phyloP scores from a whole-genome alignment of 2,113 vertebrate species.

The Sphaerodactylus townsendi region DNA sequence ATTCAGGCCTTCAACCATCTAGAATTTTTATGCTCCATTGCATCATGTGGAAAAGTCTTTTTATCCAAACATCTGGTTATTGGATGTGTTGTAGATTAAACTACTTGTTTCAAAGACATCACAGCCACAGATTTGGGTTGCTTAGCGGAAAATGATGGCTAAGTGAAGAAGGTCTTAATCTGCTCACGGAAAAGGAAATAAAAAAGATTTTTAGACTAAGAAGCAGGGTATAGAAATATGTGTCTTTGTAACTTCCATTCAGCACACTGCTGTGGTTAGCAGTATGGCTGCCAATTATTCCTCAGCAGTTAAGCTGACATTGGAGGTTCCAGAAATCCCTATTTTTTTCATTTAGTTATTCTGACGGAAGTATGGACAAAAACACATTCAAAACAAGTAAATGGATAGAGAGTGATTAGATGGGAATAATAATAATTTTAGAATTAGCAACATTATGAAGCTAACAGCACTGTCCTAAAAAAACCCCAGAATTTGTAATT shows the following conservation, averaged over 20 bases:
- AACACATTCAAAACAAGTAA: background rate
- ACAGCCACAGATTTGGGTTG: background rate
- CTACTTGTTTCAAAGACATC: constrained; percentile 29
- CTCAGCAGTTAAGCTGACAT: background rate
- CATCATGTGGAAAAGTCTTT: background rate
- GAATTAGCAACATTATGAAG: background rate
- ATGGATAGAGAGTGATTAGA: background rate
- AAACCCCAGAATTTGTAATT: background rate
- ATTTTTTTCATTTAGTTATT: too few species aligned
- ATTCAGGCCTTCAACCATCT: background rate
- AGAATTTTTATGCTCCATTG: background rate
- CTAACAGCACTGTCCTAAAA: background rate
- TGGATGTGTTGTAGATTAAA: constrained; percentile 15
- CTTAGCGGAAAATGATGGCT: constrained; percentile 20
- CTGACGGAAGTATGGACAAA: background rate
- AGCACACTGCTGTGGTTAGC: background rate
- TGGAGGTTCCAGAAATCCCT: background rate
- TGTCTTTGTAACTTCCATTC: background rate
- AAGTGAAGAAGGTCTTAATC: background rate
- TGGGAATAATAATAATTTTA: background rate
- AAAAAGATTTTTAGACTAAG: background rate
- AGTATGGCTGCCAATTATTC: background rate
- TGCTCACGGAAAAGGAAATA: background rate
- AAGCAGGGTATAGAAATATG: background rate
- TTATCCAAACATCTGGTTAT: background rate